Conservation (phyloP, 2,113 vertebrate genomes). For the Delphinapterus leucas region DNA sequence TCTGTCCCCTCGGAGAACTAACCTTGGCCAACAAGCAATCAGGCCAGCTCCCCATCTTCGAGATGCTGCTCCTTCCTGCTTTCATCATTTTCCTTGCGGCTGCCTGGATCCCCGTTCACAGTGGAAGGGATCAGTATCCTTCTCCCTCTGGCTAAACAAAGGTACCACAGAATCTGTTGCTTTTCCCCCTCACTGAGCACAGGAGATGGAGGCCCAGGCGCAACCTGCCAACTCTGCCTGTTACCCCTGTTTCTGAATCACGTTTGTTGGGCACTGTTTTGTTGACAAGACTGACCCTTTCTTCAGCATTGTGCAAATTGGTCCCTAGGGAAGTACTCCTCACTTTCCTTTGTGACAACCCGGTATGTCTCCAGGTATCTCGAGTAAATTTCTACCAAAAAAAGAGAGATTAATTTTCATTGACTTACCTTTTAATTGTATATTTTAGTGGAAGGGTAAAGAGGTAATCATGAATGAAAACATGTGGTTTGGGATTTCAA, state of each 20-base stretch:
- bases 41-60: background rate
- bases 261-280: background rate
- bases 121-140: background rate
- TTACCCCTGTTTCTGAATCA: background rate
- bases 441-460: background rate
- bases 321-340: background rate
- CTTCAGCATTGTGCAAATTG: background rate
- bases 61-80: background rate
- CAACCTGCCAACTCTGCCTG: background rate
- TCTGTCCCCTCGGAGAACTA: background rate
- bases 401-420: slow-evolving; percentile 3
- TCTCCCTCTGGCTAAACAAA: background rate
- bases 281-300: slow-evolving; percentile 12
- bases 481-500: background rate
- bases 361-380: slow-evolving; percentile 21
- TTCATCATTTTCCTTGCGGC: background rate
- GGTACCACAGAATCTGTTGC: background rate
- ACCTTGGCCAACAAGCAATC: background rate
- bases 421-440: background rate
- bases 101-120: background rate
- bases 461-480: background rate
- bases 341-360: background rate
- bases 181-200: background rate
- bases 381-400: slow-evolving; percentile 56
- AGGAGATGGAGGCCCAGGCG: background rate